phyloP scores from a whole-genome alignment of 2,113 vertebrate species.

The Neolamprologus modestus region DNA sequence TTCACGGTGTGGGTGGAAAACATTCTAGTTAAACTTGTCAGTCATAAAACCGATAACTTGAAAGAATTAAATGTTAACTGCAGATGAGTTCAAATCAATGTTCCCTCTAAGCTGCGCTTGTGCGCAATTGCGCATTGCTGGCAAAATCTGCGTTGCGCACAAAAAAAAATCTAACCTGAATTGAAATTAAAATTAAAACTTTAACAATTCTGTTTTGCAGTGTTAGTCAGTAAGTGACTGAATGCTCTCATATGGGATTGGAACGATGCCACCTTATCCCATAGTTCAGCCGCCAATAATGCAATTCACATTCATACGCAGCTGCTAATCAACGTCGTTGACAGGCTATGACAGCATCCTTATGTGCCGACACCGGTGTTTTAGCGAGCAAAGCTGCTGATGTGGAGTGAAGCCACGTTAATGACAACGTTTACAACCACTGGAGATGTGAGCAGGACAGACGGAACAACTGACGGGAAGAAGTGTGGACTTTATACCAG shows the following conservation, averaged over 20 bases:
- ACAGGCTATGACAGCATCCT: accelerated
- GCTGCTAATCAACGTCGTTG: accelerated
- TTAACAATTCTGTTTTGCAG: background rate
- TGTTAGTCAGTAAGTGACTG: accelerated
- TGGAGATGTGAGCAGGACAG: no score
- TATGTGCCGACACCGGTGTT: no score
- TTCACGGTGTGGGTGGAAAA: background rate
- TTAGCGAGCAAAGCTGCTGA: no score
- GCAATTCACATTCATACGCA: accelerated
- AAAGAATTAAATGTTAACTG: background rate
- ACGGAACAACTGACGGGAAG: no score
- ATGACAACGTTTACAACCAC: accelerated
- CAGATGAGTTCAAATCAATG: background rate
- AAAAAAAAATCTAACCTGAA: background rate
- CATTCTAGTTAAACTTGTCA: background rate
- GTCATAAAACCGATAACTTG: background rate
- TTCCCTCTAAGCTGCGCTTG: accelerated
- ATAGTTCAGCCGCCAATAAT: accelerated
- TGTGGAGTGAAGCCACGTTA: no score
- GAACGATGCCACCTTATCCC: background rate
- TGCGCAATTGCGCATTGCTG: accelerated
- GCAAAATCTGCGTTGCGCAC: accelerated
- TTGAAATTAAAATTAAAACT: accelerated
- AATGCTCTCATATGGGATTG: accelerated
- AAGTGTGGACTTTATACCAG: no score